Percentiles rank a stretch among this genome's conserved stretches.
Evolutionary conservation across 2,888 invertebrate species (phyloP).

Genomic region (Synergus gifuensis): DNA sequence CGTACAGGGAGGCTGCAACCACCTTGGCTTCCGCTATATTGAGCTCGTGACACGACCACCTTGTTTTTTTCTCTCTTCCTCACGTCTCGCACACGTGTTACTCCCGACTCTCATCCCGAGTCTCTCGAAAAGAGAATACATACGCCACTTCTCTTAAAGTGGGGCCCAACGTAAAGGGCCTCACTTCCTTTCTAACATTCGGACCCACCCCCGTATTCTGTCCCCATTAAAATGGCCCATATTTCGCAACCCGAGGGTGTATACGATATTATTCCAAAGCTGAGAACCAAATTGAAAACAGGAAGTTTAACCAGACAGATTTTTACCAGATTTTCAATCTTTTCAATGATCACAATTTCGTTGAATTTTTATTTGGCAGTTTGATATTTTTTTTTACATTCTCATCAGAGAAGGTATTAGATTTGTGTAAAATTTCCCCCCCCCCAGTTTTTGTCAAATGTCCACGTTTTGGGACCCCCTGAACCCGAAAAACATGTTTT

Average conservation of each 20-base stretch:
- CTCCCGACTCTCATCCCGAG: slow-evolving; percentile 48
- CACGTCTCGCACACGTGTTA: slow-evolving; percentile 52
- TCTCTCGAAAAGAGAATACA: slow-evolving; percentile 49
- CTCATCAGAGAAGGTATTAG: too few relatives aligned
- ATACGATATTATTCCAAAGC: neutral
- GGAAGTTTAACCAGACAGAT: neutral
- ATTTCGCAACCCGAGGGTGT: neutral
- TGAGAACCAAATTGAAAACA: neutral
- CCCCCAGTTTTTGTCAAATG: too few relatives aligned
- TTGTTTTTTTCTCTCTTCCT: slow-evolving; percentile 66
- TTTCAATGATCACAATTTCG: too few relatives aligned
- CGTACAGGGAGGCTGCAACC: slow-evolving; percentile 74
- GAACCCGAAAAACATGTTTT: too few relatives aligned
- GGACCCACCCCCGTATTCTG: slow-evolving; percentile 44
- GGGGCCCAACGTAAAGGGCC: slow-evolving; percentile 61
- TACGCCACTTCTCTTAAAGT: slow-evolving; percentile 57
- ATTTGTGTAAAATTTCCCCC: too few relatives aligned
- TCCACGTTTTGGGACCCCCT: too few relatives aligned
- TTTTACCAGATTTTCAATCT: too few relatives aligned
- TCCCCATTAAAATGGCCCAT: slow-evolving; percentile 12
- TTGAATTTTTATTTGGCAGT: too few relatives aligned
- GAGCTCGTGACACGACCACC: slow-evolving; percentile 69
- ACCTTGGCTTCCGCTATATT: slow-evolving; percentile 77
- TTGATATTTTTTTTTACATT: too few relatives aligned
- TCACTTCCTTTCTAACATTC: slow-evolving; percentile 59